A percentile compares a stretch with the other conserved stretches of the same genome.
These are phyloP conservation scores for Valencia hispanica DNA, from an alignment of 2,797 vertebrate species.

Conservation along the genomic window DNA sequence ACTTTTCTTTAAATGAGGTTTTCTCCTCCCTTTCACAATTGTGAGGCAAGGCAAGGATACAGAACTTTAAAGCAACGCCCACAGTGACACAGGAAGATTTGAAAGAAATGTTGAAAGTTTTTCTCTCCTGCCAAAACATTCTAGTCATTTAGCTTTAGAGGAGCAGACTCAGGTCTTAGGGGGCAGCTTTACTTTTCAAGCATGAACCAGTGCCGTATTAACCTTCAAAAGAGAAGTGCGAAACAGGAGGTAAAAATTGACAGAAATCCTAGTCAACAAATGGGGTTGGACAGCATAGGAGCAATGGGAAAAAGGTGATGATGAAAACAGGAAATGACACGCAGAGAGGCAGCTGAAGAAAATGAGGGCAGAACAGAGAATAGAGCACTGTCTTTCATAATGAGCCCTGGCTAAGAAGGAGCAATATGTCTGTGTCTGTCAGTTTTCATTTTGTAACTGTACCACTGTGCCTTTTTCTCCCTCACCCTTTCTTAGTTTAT, in stretches of 20 bases:
- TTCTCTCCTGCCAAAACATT: conserved; percentile 24
- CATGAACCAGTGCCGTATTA: conserved; percentile 24
- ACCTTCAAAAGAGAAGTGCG: conserved; percentile 36
- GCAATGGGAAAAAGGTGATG: conserved; percentile 49
- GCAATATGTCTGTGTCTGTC: conserved; percentile 36
- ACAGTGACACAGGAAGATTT: conserved; percentile 51
- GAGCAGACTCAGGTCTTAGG: conserved; percentile 28
- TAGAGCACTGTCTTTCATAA: conserved; percentile 59
- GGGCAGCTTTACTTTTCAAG: conserved; percentile 36
- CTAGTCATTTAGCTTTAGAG: conserved; percentile 27
- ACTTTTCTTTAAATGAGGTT: conserved; percentile 48
- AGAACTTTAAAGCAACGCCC: conserved; percentile 46
- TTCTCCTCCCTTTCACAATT: conserved; percentile 23
- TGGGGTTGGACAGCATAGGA: conserved; percentile 28
- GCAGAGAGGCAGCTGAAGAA: conserved; percentile 18
- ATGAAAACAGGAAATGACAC: conserved; percentile 67
- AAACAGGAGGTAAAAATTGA: conserved; percentile 13
- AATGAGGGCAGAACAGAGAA: conserved; percentile 33
- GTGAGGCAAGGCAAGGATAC: conserved; percentile 20
- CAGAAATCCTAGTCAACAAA: conserved; percentile 36
- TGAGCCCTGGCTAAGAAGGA: conserved; percentile 68
- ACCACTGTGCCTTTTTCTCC: conserved; percentile 34
- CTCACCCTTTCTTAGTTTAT: conserved; percentile 21
- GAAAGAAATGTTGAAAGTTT: conserved; percentile 28
- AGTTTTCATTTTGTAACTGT: conserved; percentile 51